phyloP scores from a whole-genome alignment of 2,888 invertebrate genomes.

The Agonopterix alstromeriana region DNA sequence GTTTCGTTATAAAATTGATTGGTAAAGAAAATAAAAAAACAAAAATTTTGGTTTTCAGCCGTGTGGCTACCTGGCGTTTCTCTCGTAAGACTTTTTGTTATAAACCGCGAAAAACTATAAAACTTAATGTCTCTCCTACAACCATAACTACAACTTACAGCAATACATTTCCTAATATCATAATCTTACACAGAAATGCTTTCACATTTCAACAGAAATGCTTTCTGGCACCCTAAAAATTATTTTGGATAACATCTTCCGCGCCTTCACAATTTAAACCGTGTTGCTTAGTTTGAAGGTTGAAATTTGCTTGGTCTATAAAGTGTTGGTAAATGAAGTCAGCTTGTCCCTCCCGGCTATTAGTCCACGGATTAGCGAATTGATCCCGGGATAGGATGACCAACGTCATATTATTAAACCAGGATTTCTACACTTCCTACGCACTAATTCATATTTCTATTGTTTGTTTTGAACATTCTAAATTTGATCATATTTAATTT shows the following conservation, averaged over 20 bases:
- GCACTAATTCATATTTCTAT: constrained; percentile 56
- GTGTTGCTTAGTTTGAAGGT: constrained; percentile 11
- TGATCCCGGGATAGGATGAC: constrained; percentile 68
- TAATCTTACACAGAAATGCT: constrained; percentile 75
- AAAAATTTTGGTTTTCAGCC: too few relatives aligned
- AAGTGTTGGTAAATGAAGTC: constrained; percentile 20
- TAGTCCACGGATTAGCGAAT: constrained; percentile 66
- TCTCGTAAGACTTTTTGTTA: constrained; percentile 20
- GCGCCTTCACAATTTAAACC: constrained; percentile 19
- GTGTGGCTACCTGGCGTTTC: constrained; percentile 1
- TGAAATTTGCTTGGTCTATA: constrained; percentile 1
- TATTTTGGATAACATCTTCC: constrained; percentile 28
- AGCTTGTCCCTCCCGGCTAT: constrained; percentile 45
- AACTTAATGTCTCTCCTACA: constrained; percentile 21
- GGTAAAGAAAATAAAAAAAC: too few relatives aligned
- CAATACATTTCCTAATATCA: constrained; percentile 57
- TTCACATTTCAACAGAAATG: constrained; percentile 55
- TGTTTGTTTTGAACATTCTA: constrained; percentile 14
- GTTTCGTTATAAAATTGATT: too few relatives aligned
- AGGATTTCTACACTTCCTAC: constrained; percentile 63
- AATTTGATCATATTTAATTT: neutral
- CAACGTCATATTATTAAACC: constrained; percentile 65
- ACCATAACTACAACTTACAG: constrained; percentile 43
- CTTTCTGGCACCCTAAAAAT: constrained; percentile 52
- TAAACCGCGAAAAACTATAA: constrained; percentile 37